Base-by-base conservation (phyloP, 2,113 vertebrate species). In the Nerophis lumbriciformis region DNA sequence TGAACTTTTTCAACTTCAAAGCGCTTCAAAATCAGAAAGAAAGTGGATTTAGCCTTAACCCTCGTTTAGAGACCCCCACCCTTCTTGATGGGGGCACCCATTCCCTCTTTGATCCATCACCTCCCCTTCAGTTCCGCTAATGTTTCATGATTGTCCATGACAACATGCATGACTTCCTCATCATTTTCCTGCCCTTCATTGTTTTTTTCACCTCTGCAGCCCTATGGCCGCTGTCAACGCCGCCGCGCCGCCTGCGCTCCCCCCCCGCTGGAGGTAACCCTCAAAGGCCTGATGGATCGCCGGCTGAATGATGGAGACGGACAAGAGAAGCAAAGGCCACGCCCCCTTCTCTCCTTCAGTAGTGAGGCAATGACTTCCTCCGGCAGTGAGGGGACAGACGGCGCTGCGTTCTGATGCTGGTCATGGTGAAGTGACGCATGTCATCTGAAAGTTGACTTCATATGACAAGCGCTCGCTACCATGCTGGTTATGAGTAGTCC, bases 401-500 rank as follows among this genome's bases (percentile, higher is more conserved):
- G 54, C 19, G 63, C 56, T 37, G 11, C 38, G 47, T 61, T 72
- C 59, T 48, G 6, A 75, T 44, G 53, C 60, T 58, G 37, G 5
- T 37, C 48, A 28, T 3, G 56, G 12, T n/a, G 42, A 72, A 59
- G 11, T 47, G 45, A 75, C 13, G 55, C 11, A 14, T 58, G 37
- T 42, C 8, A n/a, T 21, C 9, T 47, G 57, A 15, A 28, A 28
- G 9, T 59, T 10, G 56, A 21, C 19, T 57, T 56, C 63, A 16
- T 61, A 74, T 64, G 76, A 72, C 69, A 56, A 28, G 45, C 76
- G 13, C 3, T 35, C 69, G 63, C 59, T 86, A 92, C 87, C 84
- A 96, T 94, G 93, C 91, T 93, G 89, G 92, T 95, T 89, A 98
- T 96, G 93, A 97, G 93, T 90, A 92, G 91, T 88, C 88, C 93